Evolutionary conservation across 2,888 invertebrate genomes (phyloP).

Genomic region (Plagodis pulveraria): DNA sequence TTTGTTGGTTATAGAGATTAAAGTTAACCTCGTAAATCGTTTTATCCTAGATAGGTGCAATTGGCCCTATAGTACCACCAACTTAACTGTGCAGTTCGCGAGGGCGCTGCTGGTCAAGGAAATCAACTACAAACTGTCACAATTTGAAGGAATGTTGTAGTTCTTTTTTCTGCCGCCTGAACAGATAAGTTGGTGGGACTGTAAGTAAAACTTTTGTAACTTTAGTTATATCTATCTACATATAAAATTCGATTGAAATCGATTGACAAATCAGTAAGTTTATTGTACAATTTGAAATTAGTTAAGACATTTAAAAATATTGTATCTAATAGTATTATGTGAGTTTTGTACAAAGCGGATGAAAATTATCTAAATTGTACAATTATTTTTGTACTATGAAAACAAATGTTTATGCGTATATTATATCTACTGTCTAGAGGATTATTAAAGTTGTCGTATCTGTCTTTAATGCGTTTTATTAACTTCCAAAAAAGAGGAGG

Average conservation of each 20-base stretch:
- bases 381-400: slow-evolving; percentile 65
- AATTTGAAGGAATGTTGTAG: too few relatives aligned
- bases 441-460: slow-evolving; percentile 35
- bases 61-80: too few relatives aligned
- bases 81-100: too few relatives aligned
- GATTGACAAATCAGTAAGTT: neutral
- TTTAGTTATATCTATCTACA: too few relatives aligned
- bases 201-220: too few relatives aligned
- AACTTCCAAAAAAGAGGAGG: neutral
- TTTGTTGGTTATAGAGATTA: too few relatives aligned
- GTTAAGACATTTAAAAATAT: slow-evolving; percentile 5
- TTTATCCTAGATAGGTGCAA: too few relatives aligned
- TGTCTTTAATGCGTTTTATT: slow-evolving; percentile 13
- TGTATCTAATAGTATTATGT: slow-evolving; percentile 18
- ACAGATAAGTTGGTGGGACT: too few relatives aligned
- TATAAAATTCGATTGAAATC: neutral
- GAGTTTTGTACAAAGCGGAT: slow-evolving; percentile 34
- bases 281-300: slow-evolving; percentile 17
- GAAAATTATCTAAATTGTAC: slow-evolving; percentile 49
- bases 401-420: slow-evolving; percentile 42
- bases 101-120: too few relatives aligned
- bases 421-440: slow-evolving; percentile 45
- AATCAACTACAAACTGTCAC: too few relatives aligned
- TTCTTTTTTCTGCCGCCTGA: too few relatives aligned
- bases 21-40: too few relatives aligned